A percentile compares a stretch with the other conserved stretches of the same genome.
Conservation (phyloP, 2,888 invertebrate genomes). For the Drosophila conformis region DNA sequence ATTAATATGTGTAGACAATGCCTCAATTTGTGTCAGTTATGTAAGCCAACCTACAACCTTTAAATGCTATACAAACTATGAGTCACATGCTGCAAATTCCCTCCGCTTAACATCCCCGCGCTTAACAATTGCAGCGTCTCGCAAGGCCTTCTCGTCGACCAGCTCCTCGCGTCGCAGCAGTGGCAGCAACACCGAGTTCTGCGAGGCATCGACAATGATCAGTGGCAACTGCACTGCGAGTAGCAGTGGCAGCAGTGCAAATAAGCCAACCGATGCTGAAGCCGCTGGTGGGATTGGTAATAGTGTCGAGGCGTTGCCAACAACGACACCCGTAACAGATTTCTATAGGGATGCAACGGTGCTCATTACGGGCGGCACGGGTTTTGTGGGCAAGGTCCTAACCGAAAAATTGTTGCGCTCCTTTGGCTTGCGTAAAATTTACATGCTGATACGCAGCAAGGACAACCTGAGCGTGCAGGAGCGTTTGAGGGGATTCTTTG, state of each 20-base stretch:
- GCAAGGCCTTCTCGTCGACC: slow-evolving; percentile 72
- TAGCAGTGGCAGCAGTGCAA: background rate
- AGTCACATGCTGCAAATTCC: slow-evolving; percentile 21
- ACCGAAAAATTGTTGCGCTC: slow-evolving; percentile 84
- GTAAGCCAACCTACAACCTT: background rate
- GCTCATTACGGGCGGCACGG: slow-evolving; percentile 85
- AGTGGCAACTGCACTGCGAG: slow-evolving; percentile 11
- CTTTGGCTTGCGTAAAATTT: slow-evolving; percentile 84
- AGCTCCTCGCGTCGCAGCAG: slow-evolving; percentile 64
- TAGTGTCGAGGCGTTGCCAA: slow-evolving; percentile 22
- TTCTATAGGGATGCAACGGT: slow-evolving; percentile 84
- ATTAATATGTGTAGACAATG: background rate
- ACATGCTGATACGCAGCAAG: slow-evolving; percentile 84
- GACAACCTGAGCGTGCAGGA: slow-evolving; percentile 82
- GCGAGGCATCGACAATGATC: slow-evolving; percentile 46
- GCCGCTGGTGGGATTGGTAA: slow-evolving; percentile 21
- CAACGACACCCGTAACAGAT: slow-evolving; percentile 77
- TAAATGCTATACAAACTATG: slow-evolving; percentile 1
- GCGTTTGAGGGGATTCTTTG: slow-evolving; percentile 82
- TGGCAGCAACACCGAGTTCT: slow-evolving; percentile 36
- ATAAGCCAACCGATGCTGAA: slow-evolving; percentile 6
- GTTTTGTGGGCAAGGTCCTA: slow-evolving; percentile 85
- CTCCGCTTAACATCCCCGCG: background rate
- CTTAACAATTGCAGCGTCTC: slow-evolving; percentile 24
- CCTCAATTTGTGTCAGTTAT: background rate